phyloP scores from a whole-genome alignment of 2,113 vertebrate species.

The Dromiciops gliroides region DNA sequence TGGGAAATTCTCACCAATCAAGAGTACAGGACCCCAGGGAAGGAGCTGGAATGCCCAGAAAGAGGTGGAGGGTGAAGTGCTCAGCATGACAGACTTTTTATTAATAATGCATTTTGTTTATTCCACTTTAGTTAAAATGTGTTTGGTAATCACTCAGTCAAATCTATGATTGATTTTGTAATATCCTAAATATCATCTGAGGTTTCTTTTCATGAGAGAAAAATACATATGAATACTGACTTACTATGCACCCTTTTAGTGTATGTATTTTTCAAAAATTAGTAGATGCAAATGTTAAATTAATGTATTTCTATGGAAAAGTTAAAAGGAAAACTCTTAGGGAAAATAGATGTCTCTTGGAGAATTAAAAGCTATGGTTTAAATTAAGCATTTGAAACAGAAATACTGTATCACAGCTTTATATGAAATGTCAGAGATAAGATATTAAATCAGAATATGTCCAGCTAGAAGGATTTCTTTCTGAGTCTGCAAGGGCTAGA shows the following conservation, averaged over 20 bases:
- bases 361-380: neutral
- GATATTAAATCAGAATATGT: neutral
- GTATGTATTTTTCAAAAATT: neutral
- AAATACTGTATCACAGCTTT: constrained; percentile 15
- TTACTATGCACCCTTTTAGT: neutral
- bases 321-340: constrained; percentile 17
- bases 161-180: constrained; percentile 1
- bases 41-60: neutral
- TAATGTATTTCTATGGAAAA: constrained; percentile 16
- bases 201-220: neutral
- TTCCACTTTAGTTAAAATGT: constrained; percentile 21
- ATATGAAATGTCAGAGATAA: constrained; percentile 23
- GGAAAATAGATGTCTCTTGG: constrained; percentile 20
- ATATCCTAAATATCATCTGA: neutral
- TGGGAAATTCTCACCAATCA: neutral
- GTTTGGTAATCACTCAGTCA: neutral
- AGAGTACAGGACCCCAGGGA: neutral
- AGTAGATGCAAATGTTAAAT: constrained; percentile 23
- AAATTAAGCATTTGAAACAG: neutral
- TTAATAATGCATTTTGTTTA: constrained; percentile 11
- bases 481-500: neutral
- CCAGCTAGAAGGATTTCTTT: neutral
- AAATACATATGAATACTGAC: neutral
- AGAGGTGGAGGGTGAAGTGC: neutral
- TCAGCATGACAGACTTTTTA: neutral